phyloP scores from a whole-genome alignment of 1,140 invertebrate species.

The Lepidurus couesii region DNA sequence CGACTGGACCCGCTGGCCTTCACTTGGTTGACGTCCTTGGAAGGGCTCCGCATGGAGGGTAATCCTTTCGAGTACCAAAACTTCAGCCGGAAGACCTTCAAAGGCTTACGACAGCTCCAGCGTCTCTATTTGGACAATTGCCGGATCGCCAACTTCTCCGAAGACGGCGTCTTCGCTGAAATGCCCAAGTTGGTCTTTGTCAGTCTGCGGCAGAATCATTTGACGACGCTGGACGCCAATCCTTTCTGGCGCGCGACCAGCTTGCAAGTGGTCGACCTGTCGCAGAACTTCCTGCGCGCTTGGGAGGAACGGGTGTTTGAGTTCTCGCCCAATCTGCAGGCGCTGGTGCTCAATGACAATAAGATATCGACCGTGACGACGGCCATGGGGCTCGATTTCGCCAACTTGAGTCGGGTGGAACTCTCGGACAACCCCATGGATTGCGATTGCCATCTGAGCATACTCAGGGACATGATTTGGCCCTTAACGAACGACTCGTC shows the following conservation, averaged over 20 bases:
- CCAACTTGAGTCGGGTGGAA: constrained; percentile 46
- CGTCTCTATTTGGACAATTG: constrained; percentile 48
- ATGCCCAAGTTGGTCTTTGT: constrained; percentile 49
- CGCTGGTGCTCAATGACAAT: constrained; percentile 48
- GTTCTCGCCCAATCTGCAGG: constrained; percentile 42
- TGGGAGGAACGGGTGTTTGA: constrained; percentile 50
- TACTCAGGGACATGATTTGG: constrained; percentile 42
- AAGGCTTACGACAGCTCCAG: constrained; percentile 48
- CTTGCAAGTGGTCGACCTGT: constrained; percentile 48
- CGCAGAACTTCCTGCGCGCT: constrained; percentile 48
- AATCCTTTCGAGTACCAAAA: constrained; percentile 32
- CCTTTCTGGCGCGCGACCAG: constrained; percentile 46
- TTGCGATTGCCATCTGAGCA: constrained; percentile 49
- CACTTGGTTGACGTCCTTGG: constrained; percentile 44
- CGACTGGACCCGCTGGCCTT: constrained; percentile 37
- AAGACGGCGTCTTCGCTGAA: constrained; percentile 48
- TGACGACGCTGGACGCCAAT: constrained; percentile 45
- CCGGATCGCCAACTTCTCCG: constrained; percentile 46
- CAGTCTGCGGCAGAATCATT: constrained; percentile 47
- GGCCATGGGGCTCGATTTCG: constrained; percentile 53
- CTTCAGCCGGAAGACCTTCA: constrained; percentile 41
- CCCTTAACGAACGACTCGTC: constrained; percentile 45
- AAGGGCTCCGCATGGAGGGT: constrained; percentile 35
- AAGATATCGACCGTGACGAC: constrained; percentile 50
- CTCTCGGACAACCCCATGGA: constrained; percentile 51